A percentile compares a stretch with the other conserved stretches of the same genome.
Conservation (phyloP, 2,888 invertebrate genomes). For the Adela reaumurella region DNA sequence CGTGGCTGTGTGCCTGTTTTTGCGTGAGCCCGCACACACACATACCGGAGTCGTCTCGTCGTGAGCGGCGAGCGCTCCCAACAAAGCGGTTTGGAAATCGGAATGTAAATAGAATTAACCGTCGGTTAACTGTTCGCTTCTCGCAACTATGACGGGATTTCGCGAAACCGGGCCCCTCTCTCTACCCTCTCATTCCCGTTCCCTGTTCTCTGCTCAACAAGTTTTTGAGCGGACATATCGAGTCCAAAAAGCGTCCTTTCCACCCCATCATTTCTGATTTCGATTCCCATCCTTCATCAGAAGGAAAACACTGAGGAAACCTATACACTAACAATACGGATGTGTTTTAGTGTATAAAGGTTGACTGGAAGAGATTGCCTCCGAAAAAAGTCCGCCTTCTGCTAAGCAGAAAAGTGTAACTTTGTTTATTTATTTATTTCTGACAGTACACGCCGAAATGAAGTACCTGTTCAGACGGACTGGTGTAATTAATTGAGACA, state of each 20-base stretch:
- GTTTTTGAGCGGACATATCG: neutral
- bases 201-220: neutral
- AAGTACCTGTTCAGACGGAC: too few relatives aligned
- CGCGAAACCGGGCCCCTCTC: neutral
- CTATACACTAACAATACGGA: too few relatives aligned
- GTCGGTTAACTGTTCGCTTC: conserved; percentile 7
- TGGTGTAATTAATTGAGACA: too few relatives aligned
- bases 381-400: too few relatives aligned
- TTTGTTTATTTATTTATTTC: too few relatives aligned
- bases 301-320: too few relatives aligned
- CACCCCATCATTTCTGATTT: neutral
- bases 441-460: too few relatives aligned
- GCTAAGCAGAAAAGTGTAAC: too few relatives aligned
- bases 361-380: too few relatives aligned
- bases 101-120: conserved; percentile 11
- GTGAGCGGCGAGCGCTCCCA: neutral
- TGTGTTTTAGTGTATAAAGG: too few relatives aligned
- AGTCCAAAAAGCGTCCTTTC: neutral
- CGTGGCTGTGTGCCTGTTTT: neutral
- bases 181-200: neutral
- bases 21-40: neutral
- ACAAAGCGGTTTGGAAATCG: conserved; percentile 5
- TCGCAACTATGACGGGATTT: conserved; percentile 1
- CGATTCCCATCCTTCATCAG: too few relatives aligned
- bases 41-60: neutral